These are phyloP conservation scores for Gouania willdenowi DNA, from an alignment of 2,797 vertebrate species.

Conservation along the genomic window DNA sequence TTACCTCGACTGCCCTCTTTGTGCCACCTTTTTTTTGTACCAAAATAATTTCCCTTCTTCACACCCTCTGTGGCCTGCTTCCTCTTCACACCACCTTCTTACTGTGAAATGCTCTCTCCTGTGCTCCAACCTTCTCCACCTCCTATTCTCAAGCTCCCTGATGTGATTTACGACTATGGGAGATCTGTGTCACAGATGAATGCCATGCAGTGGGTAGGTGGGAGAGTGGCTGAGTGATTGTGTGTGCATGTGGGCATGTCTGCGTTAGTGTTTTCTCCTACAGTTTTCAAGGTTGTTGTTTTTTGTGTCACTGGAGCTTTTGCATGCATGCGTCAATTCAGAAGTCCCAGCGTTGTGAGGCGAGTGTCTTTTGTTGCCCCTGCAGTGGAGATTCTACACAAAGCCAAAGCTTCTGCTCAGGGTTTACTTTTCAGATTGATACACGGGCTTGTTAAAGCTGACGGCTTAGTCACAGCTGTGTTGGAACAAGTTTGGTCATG, in stretches of 20 bases:
- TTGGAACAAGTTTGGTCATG: constrained; percentile 58
- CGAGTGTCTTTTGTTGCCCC: constrained; percentile 18
- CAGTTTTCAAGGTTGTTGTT: constrained; percentile 64
- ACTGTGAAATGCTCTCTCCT: constrained; percentile 17
- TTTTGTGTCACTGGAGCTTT: constrained; percentile 56
- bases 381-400: constrained; percentile 21
- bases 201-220: constrained; percentile 32
- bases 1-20: background rate
- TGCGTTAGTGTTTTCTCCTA: constrained; percentile 50
- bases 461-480: constrained; percentile 55
- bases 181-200: constrained; percentile 35
- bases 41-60: constrained; percentile 37
- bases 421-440: constrained; percentile 19
- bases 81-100: constrained; percentile 23
- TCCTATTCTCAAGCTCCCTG: constrained; percentile 54
- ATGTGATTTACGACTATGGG: constrained; percentile 56
- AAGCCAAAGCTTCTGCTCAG: constrained; percentile 12
- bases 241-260: constrained; percentile 57
- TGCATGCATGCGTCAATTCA: constrained; percentile 45
- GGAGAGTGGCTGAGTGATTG: constrained; percentile 44
- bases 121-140: constrained; percentile 7
- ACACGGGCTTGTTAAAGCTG: constrained; percentile 34
- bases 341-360: background rate
- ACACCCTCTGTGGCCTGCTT: constrained; percentile 35
- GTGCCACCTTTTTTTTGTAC: constrained; percentile 7